These are phyloP conservation scores for Monopterus albus DNA, from an alignment of 2,113 vertebrate genomes.

Conservation along the genomic window DNA sequence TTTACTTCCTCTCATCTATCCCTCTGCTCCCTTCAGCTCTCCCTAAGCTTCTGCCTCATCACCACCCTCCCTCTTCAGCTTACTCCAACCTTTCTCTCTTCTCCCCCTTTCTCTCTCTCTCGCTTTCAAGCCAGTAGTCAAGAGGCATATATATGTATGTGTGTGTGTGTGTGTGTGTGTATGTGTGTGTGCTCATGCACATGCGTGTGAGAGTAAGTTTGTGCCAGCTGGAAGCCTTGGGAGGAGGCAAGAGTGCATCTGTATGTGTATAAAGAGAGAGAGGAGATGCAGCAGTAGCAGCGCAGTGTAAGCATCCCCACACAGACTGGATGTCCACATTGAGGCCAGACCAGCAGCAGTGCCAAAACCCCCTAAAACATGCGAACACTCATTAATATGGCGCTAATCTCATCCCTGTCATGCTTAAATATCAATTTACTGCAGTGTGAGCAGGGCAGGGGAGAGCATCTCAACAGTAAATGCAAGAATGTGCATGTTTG, in stretches of 20 bases:
- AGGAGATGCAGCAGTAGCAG: slow-evolving; percentile 53
- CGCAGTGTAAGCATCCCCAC: slow-evolving; percentile 57
- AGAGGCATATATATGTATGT: slow-evolving; percentile 39
- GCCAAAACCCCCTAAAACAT: slow-evolving; percentile 51
- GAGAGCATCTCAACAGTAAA: neutral
- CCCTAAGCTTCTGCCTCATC: slow-evolving; percentile 59
- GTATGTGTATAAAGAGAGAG: slow-evolving; percentile 29
- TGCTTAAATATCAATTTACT: slow-evolving; percentile 58
- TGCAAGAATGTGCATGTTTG: neutral
- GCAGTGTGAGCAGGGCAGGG: slow-evolving; percentile 2
- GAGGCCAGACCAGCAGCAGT: slow-evolving; percentile 25
- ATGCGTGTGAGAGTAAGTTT: slow-evolving; percentile 15
- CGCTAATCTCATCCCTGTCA: slow-evolving; percentile 57
- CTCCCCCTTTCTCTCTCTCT: slow-evolving; percentile 19
- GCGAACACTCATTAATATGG: slow-evolving; percentile 56
- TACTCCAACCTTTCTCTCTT: slow-evolving; percentile 42
- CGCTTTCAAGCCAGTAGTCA: slow-evolving; percentile 56
- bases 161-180: slow-evolving; percentile 26
- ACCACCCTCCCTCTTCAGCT: slow-evolving; percentile 38
- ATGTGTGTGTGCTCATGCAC: slow-evolving; percentile 15
- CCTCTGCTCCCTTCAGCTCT: slow-evolving; percentile 48
- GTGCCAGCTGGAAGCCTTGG: slow-evolving; percentile 72
- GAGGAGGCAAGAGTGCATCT: slow-evolving; percentile 26
- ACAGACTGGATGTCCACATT: slow-evolving; percentile 40
- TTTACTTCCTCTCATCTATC: slow-evolving; percentile 55